These are phyloP conservation scores for Salminus brasiliensis DNA, from an alignment of 2,113 vertebrate genomes.

Conservation along the genomic window DNA sequence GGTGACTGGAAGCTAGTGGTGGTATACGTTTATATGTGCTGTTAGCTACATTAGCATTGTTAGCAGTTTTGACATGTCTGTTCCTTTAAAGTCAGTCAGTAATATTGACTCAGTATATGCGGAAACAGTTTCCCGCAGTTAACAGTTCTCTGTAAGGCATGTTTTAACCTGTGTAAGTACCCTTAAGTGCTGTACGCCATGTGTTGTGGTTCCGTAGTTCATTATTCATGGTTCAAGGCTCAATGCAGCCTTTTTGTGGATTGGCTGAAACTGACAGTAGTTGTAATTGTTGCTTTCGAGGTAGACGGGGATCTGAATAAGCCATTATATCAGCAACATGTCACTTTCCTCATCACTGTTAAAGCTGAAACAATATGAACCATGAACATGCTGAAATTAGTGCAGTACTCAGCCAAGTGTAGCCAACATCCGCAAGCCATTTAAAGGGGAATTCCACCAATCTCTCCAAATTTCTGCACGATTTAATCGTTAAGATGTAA, in stretches of 20 bases:
- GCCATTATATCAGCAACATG: not conserved
- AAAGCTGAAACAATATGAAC: slow-evolving; percentile 13
- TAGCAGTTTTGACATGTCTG: not conserved
- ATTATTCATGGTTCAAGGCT: not conserved
- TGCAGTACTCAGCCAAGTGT: slow-evolving; percentile 20
- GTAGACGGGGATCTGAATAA: slow-evolving; percentile 24
- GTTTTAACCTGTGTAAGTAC: slow-evolving; percentile 17
- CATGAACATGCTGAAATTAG: slow-evolving; percentile 40
- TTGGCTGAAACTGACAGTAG: slow-evolving; percentile 8
- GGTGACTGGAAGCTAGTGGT: not conserved
- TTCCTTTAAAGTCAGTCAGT: not conserved
- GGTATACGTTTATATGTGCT: not conserved
- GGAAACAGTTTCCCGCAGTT: not conserved
- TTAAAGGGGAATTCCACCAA: too few species aligned
- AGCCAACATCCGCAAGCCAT: not conserved
- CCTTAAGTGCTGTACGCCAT: slow-evolving; percentile 18
- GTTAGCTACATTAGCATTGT: not conserved
- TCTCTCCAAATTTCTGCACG: too few species aligned
- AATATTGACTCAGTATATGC: not conserved
- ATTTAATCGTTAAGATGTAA: too few species aligned
- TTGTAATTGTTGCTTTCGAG: slow-evolving; percentile 23
- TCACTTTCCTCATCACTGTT: not conserved
- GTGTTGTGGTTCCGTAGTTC: not conserved
- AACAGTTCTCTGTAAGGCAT: slow-evolving; percentile 24
- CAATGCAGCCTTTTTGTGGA: not conserved